Percentiles rank a stretch among this genome's conserved stretches.
Evolutionary conservation across 2,888 invertebrate genomes (phyloP).

Genomic region (Erebia aethiops): DNA sequence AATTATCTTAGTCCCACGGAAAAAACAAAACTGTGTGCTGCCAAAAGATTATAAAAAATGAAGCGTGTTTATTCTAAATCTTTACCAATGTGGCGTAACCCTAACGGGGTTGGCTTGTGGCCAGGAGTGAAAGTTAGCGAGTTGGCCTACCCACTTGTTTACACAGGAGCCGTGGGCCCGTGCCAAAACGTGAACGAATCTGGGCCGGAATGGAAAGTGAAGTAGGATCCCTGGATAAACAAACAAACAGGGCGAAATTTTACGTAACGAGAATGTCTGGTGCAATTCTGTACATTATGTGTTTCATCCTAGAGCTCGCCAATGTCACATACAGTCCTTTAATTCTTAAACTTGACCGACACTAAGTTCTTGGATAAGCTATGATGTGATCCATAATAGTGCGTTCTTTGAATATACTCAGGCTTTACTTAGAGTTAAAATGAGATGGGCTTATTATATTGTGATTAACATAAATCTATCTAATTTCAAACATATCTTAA

Average conservation of each 20-base stretch:
- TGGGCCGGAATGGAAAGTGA: constrained; percentile 65
- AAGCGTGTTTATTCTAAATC: constrained; percentile 5
- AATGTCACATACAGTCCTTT: too few species aligned
- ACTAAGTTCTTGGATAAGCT: too few species aligned
- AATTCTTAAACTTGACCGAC: too few species aligned
- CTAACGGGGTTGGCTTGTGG: constrained; percentile 65
- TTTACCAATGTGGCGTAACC: constrained; percentile 28
- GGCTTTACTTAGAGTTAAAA: too few species aligned
- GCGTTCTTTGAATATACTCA: too few species aligned
- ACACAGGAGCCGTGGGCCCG: constrained; percentile 56
- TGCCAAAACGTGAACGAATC: constrained; percentile 59
- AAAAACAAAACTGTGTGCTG: neutral
- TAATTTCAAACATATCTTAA: too few species aligned
- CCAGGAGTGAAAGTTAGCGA: constrained; percentile 78
- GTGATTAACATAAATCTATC: too few species aligned
- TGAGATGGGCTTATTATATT: too few species aligned
- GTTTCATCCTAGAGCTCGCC: neutral
- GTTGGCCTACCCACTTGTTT: constrained; percentile 76
- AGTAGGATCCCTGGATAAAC: constrained; percentile 53
- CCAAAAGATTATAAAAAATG: neutral
- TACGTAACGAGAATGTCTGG: constrained; percentile 47
- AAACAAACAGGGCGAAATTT: constrained; percentile 67
- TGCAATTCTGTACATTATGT: neutral
- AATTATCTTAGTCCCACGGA: neutral
- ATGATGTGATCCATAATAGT: too few species aligned